Evolutionary conservation across 2,797 vertebrate species (phyloP).

Genomic region (Chrysocyon brachyurus): DNA sequence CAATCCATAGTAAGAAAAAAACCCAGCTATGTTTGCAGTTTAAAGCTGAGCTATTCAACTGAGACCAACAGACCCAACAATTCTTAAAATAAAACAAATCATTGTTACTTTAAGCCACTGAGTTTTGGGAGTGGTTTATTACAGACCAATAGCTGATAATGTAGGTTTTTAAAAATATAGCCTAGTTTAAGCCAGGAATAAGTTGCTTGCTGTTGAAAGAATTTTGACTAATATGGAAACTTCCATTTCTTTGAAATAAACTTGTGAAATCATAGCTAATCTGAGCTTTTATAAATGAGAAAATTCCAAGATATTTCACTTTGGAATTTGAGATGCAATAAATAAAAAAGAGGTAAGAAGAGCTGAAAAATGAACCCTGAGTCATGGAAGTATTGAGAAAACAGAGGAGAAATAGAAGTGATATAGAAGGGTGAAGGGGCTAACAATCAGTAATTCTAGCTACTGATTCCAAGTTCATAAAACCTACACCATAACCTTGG

Average conservation of each 20-base stretch:
- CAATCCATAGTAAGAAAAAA: background rate
- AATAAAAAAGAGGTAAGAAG: background rate
- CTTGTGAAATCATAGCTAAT: background rate
- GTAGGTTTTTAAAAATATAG: background rate
- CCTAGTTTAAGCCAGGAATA: background rate
- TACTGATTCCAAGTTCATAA: background rate
- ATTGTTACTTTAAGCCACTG: background rate
- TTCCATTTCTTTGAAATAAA: conserved; percentile 23
- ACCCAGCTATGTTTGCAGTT: background rate
- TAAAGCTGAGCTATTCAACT: background rate
- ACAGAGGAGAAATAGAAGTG: background rate
- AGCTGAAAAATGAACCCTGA: background rate
- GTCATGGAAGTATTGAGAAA: background rate
- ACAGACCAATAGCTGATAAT: background rate
- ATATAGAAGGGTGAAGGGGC: background rate
- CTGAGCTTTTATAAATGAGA: background rate
- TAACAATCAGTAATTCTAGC: background rate
- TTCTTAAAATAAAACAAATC: conserved; percentile 42
- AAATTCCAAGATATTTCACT: background rate
- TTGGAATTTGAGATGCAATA: background rate
- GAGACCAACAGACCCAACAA: background rate
- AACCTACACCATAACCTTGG: background rate
- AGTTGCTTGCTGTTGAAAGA: background rate
- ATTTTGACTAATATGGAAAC: background rate
- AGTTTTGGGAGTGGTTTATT: background rate